Evolutionary conservation across 2,113 vertebrate genomes (phyloP).

Genomic region (Microcebus murinus): DNA sequence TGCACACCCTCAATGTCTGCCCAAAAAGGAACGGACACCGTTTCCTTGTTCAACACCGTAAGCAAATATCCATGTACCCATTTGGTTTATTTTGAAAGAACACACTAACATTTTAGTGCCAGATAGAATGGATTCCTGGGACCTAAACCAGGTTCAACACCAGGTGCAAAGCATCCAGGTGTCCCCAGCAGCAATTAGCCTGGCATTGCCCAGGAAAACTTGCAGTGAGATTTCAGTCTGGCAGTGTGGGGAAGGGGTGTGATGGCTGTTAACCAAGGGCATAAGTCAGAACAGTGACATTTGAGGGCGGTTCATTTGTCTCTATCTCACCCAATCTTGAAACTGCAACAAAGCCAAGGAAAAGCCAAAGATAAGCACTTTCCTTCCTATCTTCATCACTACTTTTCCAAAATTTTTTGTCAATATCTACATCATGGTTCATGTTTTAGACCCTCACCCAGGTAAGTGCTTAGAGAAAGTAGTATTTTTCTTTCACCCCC

Average conservation of each 20-base stretch:
- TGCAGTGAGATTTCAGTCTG: constrained; percentile 23
- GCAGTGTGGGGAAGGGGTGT: constrained; percentile 14
- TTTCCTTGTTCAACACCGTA: neutral
- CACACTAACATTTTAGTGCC: constrained; percentile 8
- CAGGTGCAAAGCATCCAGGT: neutral
- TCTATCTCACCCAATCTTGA: constrained; percentile 31
- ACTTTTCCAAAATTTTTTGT: neutral
- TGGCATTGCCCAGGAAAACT: neutral
- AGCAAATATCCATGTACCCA: neutral
- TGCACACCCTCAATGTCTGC: neutral
- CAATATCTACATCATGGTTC: neutral
- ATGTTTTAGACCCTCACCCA: constrained; percentile 33
- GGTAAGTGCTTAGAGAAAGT: constrained; percentile 30
- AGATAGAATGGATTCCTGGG: neutral
- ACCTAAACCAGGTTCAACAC: constrained; percentile 4
- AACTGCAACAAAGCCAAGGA: constrained; percentile 22
- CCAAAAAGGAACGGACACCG: neutral
- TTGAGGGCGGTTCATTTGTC: neutral
- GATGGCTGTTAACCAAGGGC: neutral
- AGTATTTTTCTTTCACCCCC: constrained; percentile 33
- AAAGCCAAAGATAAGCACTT: constrained; percentile 30
- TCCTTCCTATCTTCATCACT: neutral
- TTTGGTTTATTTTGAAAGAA: neutral
- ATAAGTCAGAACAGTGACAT: neutral
- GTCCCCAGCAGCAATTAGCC: neutral